Evolutionary conservation across 2,888 invertebrate species (phyloP), one percentile per base, ranked within the genome.

Genomic region (Laspeyria flexula): DNA sequence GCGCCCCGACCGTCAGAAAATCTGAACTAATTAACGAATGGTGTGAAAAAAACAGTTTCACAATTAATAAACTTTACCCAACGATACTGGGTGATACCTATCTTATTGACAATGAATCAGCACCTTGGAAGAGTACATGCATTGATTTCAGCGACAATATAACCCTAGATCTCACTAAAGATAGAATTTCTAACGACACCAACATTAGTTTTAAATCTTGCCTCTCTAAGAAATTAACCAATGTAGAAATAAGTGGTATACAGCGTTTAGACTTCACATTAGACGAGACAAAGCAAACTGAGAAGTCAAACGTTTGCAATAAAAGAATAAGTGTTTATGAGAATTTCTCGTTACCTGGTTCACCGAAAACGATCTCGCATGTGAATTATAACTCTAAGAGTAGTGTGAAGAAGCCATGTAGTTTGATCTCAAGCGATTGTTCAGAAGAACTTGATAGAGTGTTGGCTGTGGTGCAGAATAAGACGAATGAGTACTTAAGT

Each of bases 31-130:
- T 91, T n/a, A 75, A 85, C 7, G 83, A 88, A 12, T 92, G 92
- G 92, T 91, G 90, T 41, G 88, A 90, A 11, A 86, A 81, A 49
- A 86, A 87, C 51, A 85, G 82, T 38, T 63, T 88, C 13, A 73
- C 85, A 2, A 83, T 90, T 47, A 92, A 91, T 72, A 90, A 87
- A 67, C 67, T 92, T 0, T 92, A 92, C 55, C 92, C 92, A 0
- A 91, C 91, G 0, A 91, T 92, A 57, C 68, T 90, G 3, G 73
- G 77, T 0, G 91, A 92, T 15, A 89, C 88, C 0, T 85, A 81
- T 47, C 61, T 84, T 1, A 41, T 90, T 56, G 91, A 90, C 18
- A 70, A 86, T 21, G 85, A 85, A 55, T 77, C 80, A 1, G 75
- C 62, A n/a, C 80, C 82, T 0, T 85, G 81, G 80, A 79, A 71